A percentile compares a stretch with the other conserved stretches of the same genome.
phyloP scores from a whole-genome alignment of 2,888 invertebrate species.

The Rhyacophila evoluta region DNA sequence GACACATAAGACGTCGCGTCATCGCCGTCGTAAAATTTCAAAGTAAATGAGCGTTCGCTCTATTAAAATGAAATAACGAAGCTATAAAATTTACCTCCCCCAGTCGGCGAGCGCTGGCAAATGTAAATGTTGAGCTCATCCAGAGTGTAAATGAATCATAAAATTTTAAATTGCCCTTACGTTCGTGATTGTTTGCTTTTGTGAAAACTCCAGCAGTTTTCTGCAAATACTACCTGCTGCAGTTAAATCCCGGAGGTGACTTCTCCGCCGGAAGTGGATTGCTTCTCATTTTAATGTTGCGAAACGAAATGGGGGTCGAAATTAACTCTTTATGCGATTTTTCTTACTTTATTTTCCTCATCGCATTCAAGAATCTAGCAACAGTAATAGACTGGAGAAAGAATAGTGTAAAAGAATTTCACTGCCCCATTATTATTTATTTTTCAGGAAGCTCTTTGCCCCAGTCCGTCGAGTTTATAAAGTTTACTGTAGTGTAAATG shows the following conservation, averaged over 20 bases:
- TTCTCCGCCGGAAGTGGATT: background rate
- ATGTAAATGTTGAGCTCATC: constrained; percentile 17
- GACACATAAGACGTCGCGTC: background rate
- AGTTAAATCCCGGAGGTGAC: background rate
- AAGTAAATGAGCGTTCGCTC: constrained; percentile 12
- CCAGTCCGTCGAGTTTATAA: too few relatives aligned
- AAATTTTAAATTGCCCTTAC: constrained; percentile 22
- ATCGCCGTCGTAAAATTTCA: constrained; percentile 17
- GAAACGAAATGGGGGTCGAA: background rate
- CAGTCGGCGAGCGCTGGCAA: background rate
- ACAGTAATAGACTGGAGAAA: too few relatives aligned
- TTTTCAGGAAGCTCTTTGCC: too few relatives aligned
- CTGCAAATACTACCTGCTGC: constrained; percentile 14
- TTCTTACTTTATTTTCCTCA: too few relatives aligned
- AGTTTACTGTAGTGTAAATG: too few relatives aligned
- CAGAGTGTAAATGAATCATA: constrained; percentile 26
- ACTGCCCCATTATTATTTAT: too few relatives aligned
- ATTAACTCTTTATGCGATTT: background rate
- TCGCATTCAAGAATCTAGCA: too few relatives aligned
- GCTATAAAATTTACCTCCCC: background rate
- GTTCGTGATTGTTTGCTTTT: constrained; percentile 14
- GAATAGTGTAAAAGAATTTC: too few relatives aligned
- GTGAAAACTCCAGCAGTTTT: background rate
- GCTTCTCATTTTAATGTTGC: background rate
- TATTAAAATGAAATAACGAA: constrained; percentile 21